These are phyloP conservation scores for Ophraella communa DNA, from an alignment of 2,888 invertebrate species.

Conservation along the genomic window DNA sequence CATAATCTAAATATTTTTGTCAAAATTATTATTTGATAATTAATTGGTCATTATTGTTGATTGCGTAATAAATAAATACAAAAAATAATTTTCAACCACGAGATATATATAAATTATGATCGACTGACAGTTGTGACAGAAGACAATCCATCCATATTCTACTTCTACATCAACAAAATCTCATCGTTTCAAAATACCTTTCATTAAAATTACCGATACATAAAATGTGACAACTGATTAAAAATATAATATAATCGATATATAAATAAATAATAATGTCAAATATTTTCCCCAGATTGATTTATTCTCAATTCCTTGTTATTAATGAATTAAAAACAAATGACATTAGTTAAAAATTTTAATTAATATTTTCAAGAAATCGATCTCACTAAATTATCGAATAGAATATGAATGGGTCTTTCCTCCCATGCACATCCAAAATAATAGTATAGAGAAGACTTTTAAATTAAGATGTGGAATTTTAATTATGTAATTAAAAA, in stretches of 20 bases:
- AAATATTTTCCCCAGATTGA: no score
- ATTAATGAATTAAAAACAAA: no score
- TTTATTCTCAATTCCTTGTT: no score
- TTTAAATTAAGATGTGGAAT: slow-evolving; percentile 1
- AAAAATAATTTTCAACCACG: slow-evolving; percentile 16
- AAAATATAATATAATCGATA: no score
- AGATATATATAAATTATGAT: slow-evolving; percentile 12
- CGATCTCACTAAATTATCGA: no score
- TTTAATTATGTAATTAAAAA: slow-evolving; percentile 5
- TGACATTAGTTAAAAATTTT: no score
- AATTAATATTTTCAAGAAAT: no score
- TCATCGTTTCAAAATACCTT: neutral
- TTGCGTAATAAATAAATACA: slow-evolving; percentile 32
- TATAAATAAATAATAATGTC: no score
- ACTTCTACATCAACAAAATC: no score
- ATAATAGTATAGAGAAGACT: neutral
- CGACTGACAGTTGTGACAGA: neutral
- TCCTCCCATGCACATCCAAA: neutral
- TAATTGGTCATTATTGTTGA: slow-evolving; percentile 24
- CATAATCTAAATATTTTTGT: neutral
- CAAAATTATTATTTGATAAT: slow-evolving; percentile 5
- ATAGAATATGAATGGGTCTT: no score
- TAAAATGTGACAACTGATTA: no score
- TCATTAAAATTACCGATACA: neutral
- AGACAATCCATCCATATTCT: neutral